Conservation (phyloP, 2,113 vertebrate species). For the Dasypus novemcinctus region DNA sequence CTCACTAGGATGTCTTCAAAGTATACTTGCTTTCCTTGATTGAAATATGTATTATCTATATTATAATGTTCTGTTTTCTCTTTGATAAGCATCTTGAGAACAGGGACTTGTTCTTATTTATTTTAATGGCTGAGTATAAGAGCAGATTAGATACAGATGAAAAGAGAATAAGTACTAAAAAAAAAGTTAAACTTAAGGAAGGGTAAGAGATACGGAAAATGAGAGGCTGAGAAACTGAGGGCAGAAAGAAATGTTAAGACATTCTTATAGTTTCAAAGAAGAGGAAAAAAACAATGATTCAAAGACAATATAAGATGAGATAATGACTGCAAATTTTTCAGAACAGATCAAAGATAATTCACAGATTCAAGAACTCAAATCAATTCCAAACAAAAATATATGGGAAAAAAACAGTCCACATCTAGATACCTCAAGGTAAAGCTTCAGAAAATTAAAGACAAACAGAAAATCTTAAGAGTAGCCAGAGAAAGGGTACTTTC, state of each 20-base stretch:
- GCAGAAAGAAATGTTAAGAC: neutral
- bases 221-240: neutral
- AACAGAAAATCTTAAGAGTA: neutral
- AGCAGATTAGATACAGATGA: neutral
- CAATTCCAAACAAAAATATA: neutral
- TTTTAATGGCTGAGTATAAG: neutral
- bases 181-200: neutral
- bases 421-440: neutral
- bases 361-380: neutral
- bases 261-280: neutral
- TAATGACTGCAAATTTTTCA: neutral
- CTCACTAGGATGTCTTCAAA: neutral
- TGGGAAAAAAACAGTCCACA: neutral
- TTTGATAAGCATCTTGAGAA: neutral
- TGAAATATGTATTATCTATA: neutral
- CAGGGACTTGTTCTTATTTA: neutral
- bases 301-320: neutral
- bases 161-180: neutral
- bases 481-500: neutral
- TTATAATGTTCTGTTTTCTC: neutral
- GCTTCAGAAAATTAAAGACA: neutral
- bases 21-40: neutral
- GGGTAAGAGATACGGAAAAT: neutral
- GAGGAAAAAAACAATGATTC: slow-evolving; percentile 5
- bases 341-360: neutral